These are phyloP conservation scores for Azorinus chamasolen DNA, from an alignment of 2,888 invertebrate genomes.

Conservation along the genomic window DNA sequence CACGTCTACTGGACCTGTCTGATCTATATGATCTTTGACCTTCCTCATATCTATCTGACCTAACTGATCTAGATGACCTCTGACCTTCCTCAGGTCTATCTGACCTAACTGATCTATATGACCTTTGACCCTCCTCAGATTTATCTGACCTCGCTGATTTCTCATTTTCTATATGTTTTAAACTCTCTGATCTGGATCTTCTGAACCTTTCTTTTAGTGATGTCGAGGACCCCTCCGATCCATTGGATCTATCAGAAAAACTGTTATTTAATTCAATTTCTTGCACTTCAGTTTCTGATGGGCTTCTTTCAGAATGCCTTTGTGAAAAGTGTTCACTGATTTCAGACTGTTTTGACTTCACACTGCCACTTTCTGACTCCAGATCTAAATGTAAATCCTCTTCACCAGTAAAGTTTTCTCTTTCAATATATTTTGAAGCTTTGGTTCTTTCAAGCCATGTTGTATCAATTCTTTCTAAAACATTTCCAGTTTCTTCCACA, in stretches of 20 bases:
- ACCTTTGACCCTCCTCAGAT: too few relatives aligned
- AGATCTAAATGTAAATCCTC: slow-evolving; percentile 35
- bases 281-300: neutral
- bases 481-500: neutral
- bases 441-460: neutral
- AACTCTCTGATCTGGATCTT: neutral
- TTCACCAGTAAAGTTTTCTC: neutral
- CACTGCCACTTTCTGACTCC: slow-evolving; percentile 22
- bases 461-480: neutral
- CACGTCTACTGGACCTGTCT: neutral
- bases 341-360: too few relatives aligned
- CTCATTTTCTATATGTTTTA: neutral
- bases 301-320: neutral
- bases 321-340: too few relatives aligned
- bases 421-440: neutral
- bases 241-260: slow-evolving; percentile 1
- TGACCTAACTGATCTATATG: neutral
- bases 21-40: slow-evolving; percentile 3
- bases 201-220: neutral
- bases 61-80: neutral
- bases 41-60: neutral
- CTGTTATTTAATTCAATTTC: slow-evolving; percentile 6
- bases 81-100: neutral
- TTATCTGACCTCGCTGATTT: slow-evolving; percentile 1
- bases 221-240: slow-evolving; percentile 1